phyloP scores from a whole-genome alignment of 2,797 vertebrate genomes.

The Perdix hodgsoniae region DNA sequence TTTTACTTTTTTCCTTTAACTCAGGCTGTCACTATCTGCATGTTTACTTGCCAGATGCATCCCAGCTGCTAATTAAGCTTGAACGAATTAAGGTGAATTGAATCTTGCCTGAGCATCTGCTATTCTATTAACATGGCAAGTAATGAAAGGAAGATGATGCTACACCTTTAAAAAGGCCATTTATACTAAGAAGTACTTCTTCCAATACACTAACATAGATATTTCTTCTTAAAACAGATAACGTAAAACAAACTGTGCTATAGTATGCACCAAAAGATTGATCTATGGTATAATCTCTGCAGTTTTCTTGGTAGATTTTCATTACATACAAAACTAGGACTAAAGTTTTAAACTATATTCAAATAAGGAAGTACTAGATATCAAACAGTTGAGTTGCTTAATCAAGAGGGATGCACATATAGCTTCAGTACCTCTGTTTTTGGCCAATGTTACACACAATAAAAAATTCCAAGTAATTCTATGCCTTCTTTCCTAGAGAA shows the following conservation, averaged over 20 bases:
- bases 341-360: neutral
- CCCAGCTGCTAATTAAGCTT: slow-evolving; percentile 82
- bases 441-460: neutral
- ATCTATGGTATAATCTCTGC: neutral
- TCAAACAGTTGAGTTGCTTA: neutral
- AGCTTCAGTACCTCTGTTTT: neutral
- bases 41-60: slow-evolving; percentile 76
- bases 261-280: neutral
- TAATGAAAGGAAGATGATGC: slow-evolving; percentile 60
- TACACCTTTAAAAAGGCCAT: slow-evolving; percentile 61
- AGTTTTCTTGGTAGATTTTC: neutral
- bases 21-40: slow-evolving; percentile 71
- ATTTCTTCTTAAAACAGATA: neutral
- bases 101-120: slow-evolving; percentile 81
- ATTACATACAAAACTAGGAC: neutral
- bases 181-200: slow-evolving; percentile 60
- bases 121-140: slow-evolving; percentile 69
- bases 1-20: slow-evolving; percentile 69
- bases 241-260: neutral
- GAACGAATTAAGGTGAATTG: slow-evolving; percentile 83
- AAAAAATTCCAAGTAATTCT: neutral
- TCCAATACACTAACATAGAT: neutral
- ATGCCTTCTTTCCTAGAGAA: neutral
- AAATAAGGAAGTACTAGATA: neutral
- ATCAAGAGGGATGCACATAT: neutral